Evolutionary conservation across 2,888 invertebrate genomes (phyloP), one percentile per base, ranked within the genome.

Genomic region (Catocala fraxini): DNA sequence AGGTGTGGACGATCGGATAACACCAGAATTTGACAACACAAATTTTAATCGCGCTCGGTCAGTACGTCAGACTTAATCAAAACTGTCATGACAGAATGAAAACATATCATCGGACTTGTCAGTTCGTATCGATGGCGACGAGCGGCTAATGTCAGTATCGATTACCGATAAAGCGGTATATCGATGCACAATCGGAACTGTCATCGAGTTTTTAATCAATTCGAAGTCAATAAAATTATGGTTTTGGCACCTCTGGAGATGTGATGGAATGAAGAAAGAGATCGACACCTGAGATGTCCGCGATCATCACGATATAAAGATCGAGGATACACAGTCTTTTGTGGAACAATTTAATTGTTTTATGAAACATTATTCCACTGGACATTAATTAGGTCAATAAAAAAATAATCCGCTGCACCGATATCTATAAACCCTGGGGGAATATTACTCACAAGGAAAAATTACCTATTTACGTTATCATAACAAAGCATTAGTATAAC

Each of bases 71-170:
- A 65, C 45, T 51, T 71, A 77, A 77, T 77, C 71, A 68, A 68
- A 73, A 63, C 61, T 77, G 73, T 73, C 75, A 71, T 59, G 66
- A 65, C 62, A 64, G 73, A 75, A 77, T 73, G 64, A 75, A 77
- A 77, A 77, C 77, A 77, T 75, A 75, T 75, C 75, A 73, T 59
- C 68, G 77, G 61, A 51, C 74, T 63, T 77, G 77, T 77, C 77
- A 71, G 73, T 75, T 77, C 73, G 9, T 59, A 77, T 77, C 64
- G 65, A 62, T 57, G 39, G 47, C 54, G 65, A 77, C 68, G 71
- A 68, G 60, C 65, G 69, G 56, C 54, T 65, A 63, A 64, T 62
- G 77, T 77, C 77, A 73, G 65, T 70, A 75, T 61, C 69, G 62
- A 77, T 77, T 77, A 77, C 46, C 67, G 59, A 73, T 77, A 59